Base-by-base conservation (phyloP, 2,113 vertebrate genomes). In the Amphiprion ocellaris region DNA sequence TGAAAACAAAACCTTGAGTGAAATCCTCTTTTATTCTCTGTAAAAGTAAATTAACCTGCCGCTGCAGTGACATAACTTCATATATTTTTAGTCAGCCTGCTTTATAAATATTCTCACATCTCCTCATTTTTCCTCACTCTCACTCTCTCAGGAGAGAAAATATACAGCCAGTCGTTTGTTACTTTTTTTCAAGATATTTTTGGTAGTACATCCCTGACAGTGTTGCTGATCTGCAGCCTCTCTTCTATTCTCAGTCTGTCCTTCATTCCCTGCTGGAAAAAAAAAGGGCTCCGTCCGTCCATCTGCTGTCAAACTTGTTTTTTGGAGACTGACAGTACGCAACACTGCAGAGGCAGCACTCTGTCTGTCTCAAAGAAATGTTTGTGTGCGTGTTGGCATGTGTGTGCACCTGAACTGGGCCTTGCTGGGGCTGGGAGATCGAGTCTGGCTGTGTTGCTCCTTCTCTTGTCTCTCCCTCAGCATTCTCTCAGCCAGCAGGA, bases 391-490 rank as follows among this genome's bases (percentile, higher is more conserved):
- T 62, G 21, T 61, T 50, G 65, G 21, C 30, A 23, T 39, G 58
- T 59, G 37, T 55, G 72, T 56, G 52, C 90, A 99, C 98, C 98
- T 98, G 94, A 99, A 99, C 90, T 99, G 98, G 65, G 97, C 97
- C 92, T 99, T 99, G 95, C 97, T 99, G 28, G 98, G 98, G 82
- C 98, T 99, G 50, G 97, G 96, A n/a, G 97, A 99, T 49, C 97
- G 92, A 0, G 95, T 96, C 82, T 97, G 97, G 81, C 95, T 96
- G 83, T 90, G 82, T n/a, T 86, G 90, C 87, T 99, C 98, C 76
- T 98, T 99, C 91, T 99, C 98, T 26, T 98, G 97, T 87, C 96
- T 97, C 58, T 99, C 98, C 88, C 97, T 93, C 86, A 99, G 94
- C 91, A 98, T 98, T 89, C 97, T 94, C 88, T 99, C 98, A 1